These are phyloP conservation scores for Macaria notata DNA, from an alignment of 2,888 invertebrate species.

Conservation along the genomic window DNA sequence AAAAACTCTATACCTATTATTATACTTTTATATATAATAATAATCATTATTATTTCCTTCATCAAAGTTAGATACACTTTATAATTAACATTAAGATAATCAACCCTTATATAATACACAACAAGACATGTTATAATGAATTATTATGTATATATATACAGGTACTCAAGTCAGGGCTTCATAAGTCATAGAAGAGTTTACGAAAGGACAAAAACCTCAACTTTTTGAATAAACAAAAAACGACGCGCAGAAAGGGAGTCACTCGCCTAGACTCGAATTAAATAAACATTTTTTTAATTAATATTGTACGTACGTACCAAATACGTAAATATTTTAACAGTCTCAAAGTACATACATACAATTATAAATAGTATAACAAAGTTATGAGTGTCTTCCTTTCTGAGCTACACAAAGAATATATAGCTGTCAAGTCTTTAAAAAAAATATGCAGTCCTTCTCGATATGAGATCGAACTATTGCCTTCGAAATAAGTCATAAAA, in stretches of 20 bases:
- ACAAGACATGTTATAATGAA: constrained; percentile 40
- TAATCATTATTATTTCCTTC: constrained; percentile 77
- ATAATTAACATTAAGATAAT: constrained; percentile 67
- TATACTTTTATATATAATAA: constrained; percentile 73
- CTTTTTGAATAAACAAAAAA: constrained; percentile 36
- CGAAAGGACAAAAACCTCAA: constrained; percentile 41
- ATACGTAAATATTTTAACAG: constrained; percentile 80
- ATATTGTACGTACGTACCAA: constrained; percentile 78
- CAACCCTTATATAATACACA: constrained; percentile 60
- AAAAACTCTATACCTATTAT: constrained; percentile 81
- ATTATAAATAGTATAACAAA: constrained; percentile 80
- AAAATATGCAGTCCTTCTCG: constrained; percentile 45
- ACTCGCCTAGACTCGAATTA: constrained; percentile 71
- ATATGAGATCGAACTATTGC: constrained; percentile 56
- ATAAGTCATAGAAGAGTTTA: constrained; percentile 36
- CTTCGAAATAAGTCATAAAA: too few relatives aligned
- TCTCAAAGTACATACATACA: constrained; percentile 81
- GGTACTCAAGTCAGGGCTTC: constrained; percentile 43
- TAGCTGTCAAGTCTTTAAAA: constrained; percentile 70
- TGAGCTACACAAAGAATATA: constrained; percentile 42
- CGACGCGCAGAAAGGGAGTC: constrained; percentile 54
- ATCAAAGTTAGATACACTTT: constrained; percentile 77
- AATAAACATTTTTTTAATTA: constrained; percentile 67
- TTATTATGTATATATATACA: constrained; percentile 48
- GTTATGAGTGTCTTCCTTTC: constrained; percentile 57